Percentiles rank a stretch among this genome's conserved stretches.
Evolutionary conservation across 2,113 vertebrate genomes (phyloP).

Genomic region (Myiagra hebetior): DNA sequence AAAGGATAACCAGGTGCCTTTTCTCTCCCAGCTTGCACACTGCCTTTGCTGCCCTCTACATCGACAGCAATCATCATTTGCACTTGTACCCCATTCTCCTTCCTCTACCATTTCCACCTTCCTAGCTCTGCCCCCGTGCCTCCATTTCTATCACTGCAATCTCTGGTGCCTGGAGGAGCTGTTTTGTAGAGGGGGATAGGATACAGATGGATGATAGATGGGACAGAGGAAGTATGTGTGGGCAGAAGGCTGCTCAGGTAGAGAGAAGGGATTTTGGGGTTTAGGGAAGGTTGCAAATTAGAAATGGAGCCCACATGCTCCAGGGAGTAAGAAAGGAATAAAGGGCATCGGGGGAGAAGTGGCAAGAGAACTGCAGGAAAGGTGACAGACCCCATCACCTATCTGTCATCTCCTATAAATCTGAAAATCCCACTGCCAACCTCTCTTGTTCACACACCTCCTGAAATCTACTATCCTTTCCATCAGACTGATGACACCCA

Average conservation of each 20-base stretch:
- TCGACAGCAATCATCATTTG: not conserved
- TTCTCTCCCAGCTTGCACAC: not conserved
- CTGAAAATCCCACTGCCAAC: not conserved
- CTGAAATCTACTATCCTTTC: not conserved
- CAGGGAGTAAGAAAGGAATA: not conserved
- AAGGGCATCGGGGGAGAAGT: not conserved
- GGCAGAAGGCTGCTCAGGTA: not conserved
- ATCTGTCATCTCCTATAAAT: not conserved
- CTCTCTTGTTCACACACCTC: not conserved
- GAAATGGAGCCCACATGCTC: not conserved
- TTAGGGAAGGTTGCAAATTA: not conserved
- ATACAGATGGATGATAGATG: not conserved
- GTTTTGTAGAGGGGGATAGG: not conserved
- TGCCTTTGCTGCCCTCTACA: not conserved
- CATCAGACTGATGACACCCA: not conserved
- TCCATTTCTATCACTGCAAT: not conserved
- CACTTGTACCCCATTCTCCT: not conserved
- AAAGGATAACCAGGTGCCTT: not conserved
- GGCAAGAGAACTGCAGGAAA: not conserved
- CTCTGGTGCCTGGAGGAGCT: not conserved
- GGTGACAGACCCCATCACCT: not conserved
- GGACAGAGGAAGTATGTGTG: not conserved
- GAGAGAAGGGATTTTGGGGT: not conserved
- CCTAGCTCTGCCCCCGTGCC: not conserved
- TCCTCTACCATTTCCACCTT: not conserved